A percentile compares a stretch with the other conserved stretches of the same genome.
Evolutionary conservation across 2,113 vertebrate species (phyloP).

Genomic region (Carassius carassius): DNA sequence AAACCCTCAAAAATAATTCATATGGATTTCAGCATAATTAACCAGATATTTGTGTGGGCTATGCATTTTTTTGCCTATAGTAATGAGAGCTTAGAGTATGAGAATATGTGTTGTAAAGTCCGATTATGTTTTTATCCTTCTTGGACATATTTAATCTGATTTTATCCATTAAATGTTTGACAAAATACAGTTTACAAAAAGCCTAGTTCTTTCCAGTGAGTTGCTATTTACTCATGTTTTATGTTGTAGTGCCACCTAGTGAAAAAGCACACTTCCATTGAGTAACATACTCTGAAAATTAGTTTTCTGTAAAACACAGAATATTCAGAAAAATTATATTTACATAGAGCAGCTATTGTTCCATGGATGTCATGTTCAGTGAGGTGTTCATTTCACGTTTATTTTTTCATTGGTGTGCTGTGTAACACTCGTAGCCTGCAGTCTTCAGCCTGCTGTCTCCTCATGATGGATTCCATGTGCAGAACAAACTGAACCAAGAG

Average conservation of each 20-base stretch:
- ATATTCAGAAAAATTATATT: neutral
- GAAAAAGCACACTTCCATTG: neutral
- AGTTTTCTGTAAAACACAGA: neutral
- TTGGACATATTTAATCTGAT: neutral
- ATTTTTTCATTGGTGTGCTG: neutral
- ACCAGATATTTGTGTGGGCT: neutral
- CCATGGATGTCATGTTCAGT: neutral
- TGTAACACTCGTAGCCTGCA: neutral
- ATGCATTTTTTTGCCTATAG: neutral
- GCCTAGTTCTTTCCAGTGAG: neutral
- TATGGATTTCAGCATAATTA: no score
- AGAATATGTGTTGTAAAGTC: no score
- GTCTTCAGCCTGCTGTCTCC: neutral
- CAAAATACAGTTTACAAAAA: neutral
- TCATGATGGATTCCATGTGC: neutral
- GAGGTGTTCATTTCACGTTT: neutral
- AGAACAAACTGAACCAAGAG: slow-evolving; percentile 9
- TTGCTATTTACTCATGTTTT: neutral
- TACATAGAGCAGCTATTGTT: neutral
- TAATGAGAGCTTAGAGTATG: no score
- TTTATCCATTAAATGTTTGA: neutral
- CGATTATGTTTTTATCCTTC: no score
- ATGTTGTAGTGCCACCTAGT: slow-evolving; percentile 2
- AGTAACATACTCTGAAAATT: neutral
- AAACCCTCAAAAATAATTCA: no score